Evolutionary conservation across 2,888 invertebrate genomes (phyloP).

Genomic region (Penaeus monodon): DNA sequence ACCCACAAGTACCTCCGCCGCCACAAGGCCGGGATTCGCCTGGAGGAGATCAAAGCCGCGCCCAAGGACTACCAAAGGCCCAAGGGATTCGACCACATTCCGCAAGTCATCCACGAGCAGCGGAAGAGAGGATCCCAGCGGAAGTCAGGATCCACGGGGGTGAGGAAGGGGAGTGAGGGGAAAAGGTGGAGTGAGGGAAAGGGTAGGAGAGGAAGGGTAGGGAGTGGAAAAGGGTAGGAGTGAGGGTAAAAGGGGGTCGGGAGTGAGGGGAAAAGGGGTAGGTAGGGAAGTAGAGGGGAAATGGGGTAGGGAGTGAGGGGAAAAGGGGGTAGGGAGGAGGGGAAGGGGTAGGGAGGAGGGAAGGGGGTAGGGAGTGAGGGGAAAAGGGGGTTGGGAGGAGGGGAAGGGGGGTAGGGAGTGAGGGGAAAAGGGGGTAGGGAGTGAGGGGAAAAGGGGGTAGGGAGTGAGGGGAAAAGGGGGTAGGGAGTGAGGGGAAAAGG

Average conservation of each 20-base stretch:
- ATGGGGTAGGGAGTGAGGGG: not conserved
- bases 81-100: conserved; percentile 76
- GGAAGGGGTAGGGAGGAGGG: no score
- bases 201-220: not conserved
- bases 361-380: not conserved
- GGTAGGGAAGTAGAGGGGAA: not conserved
- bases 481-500: no score
- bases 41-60: conserved; percentile 74
- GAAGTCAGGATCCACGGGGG: no score
- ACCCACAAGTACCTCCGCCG: conserved; percentile 77
- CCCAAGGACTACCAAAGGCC: conserved; percentile 76
- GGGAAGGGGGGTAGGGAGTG: not conserved
- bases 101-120: conserved; percentile 70
- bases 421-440: no score
- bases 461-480: not conserved
- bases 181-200: not conserved
- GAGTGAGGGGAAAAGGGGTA: no score
- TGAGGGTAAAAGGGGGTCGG: no score
- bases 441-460: not conserved
- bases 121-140: conserved; percentile 52
- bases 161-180: no score
- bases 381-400: not conserved
- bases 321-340: no score
- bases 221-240: no score
- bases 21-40: conserved; percentile 76